Conservation (phyloP, 2,888 invertebrate species). For the Harmothoe impar region DNA sequence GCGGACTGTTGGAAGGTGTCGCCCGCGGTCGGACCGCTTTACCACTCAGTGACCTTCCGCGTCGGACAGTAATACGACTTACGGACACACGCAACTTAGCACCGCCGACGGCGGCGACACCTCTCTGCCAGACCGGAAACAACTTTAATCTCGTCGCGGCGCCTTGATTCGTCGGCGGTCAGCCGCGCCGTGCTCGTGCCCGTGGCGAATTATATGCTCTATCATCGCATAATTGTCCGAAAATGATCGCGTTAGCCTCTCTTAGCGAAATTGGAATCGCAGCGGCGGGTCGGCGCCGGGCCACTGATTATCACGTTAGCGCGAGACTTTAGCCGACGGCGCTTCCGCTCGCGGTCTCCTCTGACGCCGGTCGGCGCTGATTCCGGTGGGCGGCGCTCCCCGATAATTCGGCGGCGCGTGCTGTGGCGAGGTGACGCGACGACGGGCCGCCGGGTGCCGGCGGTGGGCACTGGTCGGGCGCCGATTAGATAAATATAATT, state of each 20-base stretch:
- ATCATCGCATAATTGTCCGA: constrained; percentile 61
- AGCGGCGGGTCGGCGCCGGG: constrained; percentile 20
- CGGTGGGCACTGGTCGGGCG: background rate
- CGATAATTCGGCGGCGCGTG: constrained; percentile 18
- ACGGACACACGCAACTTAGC: background rate
- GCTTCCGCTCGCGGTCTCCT: background rate
- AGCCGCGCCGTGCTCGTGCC: background rate
- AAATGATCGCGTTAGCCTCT: constrained; percentile 60
- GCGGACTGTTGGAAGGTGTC: background rate
- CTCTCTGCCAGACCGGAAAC: constrained; percentile 34
- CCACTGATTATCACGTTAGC: constrained; percentile 49
- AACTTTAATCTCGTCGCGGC: constrained; percentile 52
- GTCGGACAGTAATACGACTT: background rate
- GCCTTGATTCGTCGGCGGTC: background rate
- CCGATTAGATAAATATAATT: constrained; percentile 58
- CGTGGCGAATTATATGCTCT: constrained; percentile 46
- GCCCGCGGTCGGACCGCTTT: constrained; percentile 32
- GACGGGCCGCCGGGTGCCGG: background rate
- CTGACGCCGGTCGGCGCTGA: background rate
- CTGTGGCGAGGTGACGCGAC: too few species aligned
- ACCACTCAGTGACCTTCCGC: constrained; percentile 1
- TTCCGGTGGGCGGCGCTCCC: constrained; percentile 15
- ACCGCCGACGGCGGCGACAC: background rate
- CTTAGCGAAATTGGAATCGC: constrained; percentile 52
- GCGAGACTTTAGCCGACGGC: constrained; percentile 47